phyloP scores from a whole-genome alignment of 2,888 invertebrate genomes.

The Epinotia ramella region DNA sequence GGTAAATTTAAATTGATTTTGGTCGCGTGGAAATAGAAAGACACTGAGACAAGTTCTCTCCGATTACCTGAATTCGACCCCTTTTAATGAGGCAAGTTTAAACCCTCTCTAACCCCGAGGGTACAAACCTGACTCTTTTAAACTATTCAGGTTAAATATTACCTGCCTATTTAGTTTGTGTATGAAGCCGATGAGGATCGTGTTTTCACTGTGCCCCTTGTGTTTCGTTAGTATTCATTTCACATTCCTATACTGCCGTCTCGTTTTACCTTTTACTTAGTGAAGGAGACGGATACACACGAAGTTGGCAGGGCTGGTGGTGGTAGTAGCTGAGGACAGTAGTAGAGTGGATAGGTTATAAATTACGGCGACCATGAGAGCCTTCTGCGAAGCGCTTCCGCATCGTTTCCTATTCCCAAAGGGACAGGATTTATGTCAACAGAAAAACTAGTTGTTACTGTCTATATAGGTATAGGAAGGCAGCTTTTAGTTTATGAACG shows the following conservation, averaged over 20 bases:
- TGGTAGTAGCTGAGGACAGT: constrained; percentile 30
- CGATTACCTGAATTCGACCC: constrained; percentile 27
- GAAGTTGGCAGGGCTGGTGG: constrained; percentile 3
- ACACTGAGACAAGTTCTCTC: constrained; percentile 12
- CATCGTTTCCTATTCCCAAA: constrained; percentile 62
- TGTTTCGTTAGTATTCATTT: background rate
- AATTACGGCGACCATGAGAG: constrained; percentile 69
- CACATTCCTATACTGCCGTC: constrained; percentile 7
- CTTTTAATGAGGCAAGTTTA: constrained; percentile 29
- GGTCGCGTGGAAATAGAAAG: constrained; percentile 5
- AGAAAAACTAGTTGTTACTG: constrained; percentile 68
- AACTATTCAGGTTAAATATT: constrained; percentile 39
- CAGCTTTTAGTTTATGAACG: constrained; percentile 26
- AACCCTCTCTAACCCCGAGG: constrained; percentile 24
- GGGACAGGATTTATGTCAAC: constrained; percentile 76
- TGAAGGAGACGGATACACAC: background rate
- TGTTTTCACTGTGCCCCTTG: constrained; percentile 17
- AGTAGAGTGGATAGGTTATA: constrained; percentile 61
- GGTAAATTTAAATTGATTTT: constrained; percentile 6
- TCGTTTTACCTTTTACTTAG: constrained; percentile 5
- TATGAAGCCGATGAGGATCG: constrained; percentile 41
- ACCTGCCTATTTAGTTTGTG: constrained; percentile 44
- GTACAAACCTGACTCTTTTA: constrained; percentile 39
- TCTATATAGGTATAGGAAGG: constrained; percentile 48
- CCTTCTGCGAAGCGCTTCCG: constrained; percentile 71